Base-by-base conservation (phyloP, 2,113 vertebrate species). In the Tylochromis polylepis region DNA sequence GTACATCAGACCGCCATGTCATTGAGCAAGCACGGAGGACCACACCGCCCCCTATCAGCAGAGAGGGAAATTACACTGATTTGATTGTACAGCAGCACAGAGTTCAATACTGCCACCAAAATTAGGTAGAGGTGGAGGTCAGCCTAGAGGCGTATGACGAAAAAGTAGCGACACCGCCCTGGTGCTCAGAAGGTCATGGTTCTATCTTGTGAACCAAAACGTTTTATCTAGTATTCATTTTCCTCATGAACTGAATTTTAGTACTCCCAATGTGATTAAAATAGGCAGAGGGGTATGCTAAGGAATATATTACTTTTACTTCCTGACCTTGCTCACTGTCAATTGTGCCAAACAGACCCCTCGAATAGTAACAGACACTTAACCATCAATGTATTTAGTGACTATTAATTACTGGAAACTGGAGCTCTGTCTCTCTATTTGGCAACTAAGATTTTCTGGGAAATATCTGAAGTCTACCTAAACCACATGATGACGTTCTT, bases 1-100 rank as follows among this genome's bases (percentile, higher is more conserved):
- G 11, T 77, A 36, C 80, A 31, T 83, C 70, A 89, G 62, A 86
- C 89, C 91, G 93, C 94, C 94, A 93, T 95, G 86, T 92, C 91
- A 88, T 72, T 46, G 88, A 81, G 55, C 2, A 2, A 11, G 38
- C 36, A 29, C 22, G 38, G 27, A 1, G 67, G 16, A 2, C 8
- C 51, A 86, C 84, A 94, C 62, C 46, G 92, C 91, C 94, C 87
- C 90, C 90, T 87, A 38, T 29, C 67, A 18, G 5, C 58, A 2
- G 0, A 14, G 0, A 2, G 8, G 0, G 82, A 70, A 16, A 83
- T 11, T 8, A 24, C 85, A 85, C 8, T 43, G 1, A 4, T 4
- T 55, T 29, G 14, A 24, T 41, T 27, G 11, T 36, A 9, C 12
- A 24, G 14, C 0, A 15, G 24, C 2, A 24, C 8, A 36, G 46